These are phyloP conservation scores for Hormaphis cornu DNA, from an alignment of 1,140 invertebrate genomes.

Conservation along the genomic window DNA sequence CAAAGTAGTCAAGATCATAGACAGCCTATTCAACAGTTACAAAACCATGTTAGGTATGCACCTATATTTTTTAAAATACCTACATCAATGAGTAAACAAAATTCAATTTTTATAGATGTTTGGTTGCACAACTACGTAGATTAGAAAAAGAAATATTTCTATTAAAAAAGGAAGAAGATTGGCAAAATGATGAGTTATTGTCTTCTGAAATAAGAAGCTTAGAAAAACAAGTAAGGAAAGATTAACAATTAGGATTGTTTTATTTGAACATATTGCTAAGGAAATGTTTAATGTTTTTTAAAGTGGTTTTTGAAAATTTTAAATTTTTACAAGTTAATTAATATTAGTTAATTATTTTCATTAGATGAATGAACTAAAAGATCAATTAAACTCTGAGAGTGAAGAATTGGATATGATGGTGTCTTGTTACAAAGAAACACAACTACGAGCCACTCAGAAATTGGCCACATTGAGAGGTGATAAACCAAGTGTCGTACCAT, in stretches of 20 bases:
- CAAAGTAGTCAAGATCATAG: slow-evolving; percentile 82
- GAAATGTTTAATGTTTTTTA: too few species aligned
- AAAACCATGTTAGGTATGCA: slow-evolving; percentile 63
- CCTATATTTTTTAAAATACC: not conserved
- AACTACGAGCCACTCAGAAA: slow-evolving; percentile 54
- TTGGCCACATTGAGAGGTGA: slow-evolving; percentile 48
- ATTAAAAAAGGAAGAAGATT: slow-evolving; percentile 65
- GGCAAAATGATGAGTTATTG: slow-evolving; percentile 47
- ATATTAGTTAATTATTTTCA: too few species aligned
- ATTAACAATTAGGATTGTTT: not conserved
- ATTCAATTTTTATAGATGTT: slow-evolving; percentile 44
- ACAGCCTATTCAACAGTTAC: slow-evolving; percentile 80
- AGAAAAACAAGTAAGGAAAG: slow-evolving; percentile 50
- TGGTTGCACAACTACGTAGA: slow-evolving; percentile 67
- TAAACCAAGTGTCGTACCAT: slow-evolving; percentile 59
- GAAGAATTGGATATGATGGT: slow-evolving; percentile 80
- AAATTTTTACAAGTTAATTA: too few species aligned
- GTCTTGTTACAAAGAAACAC: slow-evolving; percentile 79
- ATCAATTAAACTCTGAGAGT: slow-evolving; percentile 69
- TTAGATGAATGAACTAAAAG: slow-evolving; percentile 81
- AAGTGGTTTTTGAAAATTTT: too few species aligned
- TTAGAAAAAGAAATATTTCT: slow-evolving; percentile 87
- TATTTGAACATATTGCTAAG: not conserved
- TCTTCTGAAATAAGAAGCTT: slow-evolving; percentile 57
- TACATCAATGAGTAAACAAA: not conserved